These are phyloP conservation scores for Sylvicola cinctus DNA, from an alignment of 2,888 invertebrate genomes.

Conservation along the genomic window DNA sequence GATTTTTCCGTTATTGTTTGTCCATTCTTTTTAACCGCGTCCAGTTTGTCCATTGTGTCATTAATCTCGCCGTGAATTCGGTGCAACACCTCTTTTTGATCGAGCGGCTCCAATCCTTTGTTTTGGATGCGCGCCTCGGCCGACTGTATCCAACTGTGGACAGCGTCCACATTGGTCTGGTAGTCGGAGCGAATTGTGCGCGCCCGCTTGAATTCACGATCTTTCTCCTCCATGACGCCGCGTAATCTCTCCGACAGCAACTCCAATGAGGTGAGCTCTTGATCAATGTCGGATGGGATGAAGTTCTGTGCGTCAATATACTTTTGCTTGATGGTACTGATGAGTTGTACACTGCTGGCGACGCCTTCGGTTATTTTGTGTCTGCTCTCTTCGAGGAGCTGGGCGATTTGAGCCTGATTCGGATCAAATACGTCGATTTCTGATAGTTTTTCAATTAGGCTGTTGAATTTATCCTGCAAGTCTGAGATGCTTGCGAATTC, in stretches of 20 bases:
- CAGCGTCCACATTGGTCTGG: constrained; percentile 52
- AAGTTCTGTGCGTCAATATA: constrained; percentile 40
- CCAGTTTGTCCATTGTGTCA: constrained; percentile 50
- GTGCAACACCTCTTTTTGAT: constrained; percentile 55
- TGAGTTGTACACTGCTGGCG: constrained; percentile 34
- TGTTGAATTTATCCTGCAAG: constrained; percentile 44
- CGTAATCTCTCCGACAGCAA: constrained; percentile 57
- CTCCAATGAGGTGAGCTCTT: constrained; percentile 65
- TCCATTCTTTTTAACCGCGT: constrained; percentile 57
- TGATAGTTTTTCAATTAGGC: constrained; percentile 40
- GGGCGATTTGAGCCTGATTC: constrained; percentile 41
- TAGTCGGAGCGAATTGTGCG: constrained; percentile 65
- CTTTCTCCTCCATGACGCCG: constrained; percentile 70
- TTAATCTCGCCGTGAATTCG: constrained; percentile 56
- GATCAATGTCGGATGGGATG: constrained; percentile 54
- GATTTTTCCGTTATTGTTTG: constrained; percentile 60
- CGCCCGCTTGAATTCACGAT: constrained; percentile 70
- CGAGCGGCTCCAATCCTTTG: constrained; percentile 52
- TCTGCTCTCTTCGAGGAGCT: constrained; percentile 34
- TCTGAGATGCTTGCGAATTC: constrained; percentile 47
- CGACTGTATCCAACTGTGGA: constrained; percentile 64
- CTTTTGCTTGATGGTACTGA: constrained; percentile 34
- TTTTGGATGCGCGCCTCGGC: constrained; percentile 71
- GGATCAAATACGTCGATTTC: constrained; percentile 60
- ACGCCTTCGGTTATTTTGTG: constrained; percentile 34